Evolutionary conservation across 2,113 vertebrate species (phyloP), one percentile per base, ranked within the genome.

Genomic region (Corydoras maculifer): DNA sequence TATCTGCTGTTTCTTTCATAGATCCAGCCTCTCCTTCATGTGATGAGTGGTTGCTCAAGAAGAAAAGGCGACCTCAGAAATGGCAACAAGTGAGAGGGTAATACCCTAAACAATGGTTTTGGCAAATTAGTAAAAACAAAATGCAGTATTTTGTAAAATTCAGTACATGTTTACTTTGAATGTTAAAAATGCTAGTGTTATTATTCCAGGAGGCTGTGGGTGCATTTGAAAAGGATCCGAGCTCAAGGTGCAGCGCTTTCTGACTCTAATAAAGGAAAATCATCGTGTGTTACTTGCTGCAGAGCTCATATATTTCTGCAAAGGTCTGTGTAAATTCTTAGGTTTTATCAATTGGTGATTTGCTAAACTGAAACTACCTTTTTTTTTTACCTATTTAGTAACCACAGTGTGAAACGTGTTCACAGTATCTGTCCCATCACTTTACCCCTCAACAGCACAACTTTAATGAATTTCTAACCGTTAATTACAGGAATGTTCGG

Each of bases 271-370:
- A 25, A 4, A 3, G 5, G 14, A 30, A 50, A 62, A 51, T 25
- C 7, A 64, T 11, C 12, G 14, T 11, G 35, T 9, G 11, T 15
- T 3, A 14, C 3, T 43, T 78, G 77, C 54, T 72, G 64, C 15
- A 78, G 77, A 65, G 63, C 65, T 64, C 77, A 78, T 49, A 69
- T 68, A 1, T 78, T 78, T 65, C 59, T 72, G 60, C 48, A 54
- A 18, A 67, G 77, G 77, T 78, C 13, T 60, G 68, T 67, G 29
- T 51, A 58, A 2, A 32, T 29, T 8, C 35, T 8, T 43, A 43
- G 35, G 35, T 5, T 43, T 43, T 0, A 43, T 43, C 1, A 43
- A 1, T 8, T 43, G 35, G 35, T 43, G 35, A 43, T 43, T 4
- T 43, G 35, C 35, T 43, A 2, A 4, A 43, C 35, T 43, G 35